Conservation (phyloP, 2,797 vertebrate species). For the Pterois miles region DNA sequence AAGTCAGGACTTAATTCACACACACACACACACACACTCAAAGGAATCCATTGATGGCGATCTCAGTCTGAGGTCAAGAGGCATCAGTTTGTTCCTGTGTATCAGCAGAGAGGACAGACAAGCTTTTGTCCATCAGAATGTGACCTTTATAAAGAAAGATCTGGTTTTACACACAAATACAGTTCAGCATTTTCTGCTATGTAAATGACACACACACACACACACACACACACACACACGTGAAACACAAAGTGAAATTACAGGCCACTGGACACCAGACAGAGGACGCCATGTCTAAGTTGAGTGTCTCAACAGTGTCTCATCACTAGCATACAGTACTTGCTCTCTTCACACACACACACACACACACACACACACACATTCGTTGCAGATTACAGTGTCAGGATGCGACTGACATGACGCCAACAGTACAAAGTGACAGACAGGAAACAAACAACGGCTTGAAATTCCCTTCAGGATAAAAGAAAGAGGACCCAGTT, state of each 20-base stretch:
- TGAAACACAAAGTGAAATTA: constrained; percentile 16
- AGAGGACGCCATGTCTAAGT: too few species aligned
- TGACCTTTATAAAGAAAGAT: constrained; percentile 51
- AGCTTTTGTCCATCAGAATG: constrained; percentile 59
- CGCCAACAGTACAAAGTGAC: background rate
- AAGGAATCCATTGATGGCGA: constrained; percentile 34
- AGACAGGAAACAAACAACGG: constrained; percentile 6
- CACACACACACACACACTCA: background rate
- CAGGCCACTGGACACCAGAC: constrained; percentile 8
- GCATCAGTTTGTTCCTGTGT: constrained; percentile 19
- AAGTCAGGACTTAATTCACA: background rate
- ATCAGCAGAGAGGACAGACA: constrained; percentile 42
- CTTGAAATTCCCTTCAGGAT: background rate
- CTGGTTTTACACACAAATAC: constrained; percentile 8
- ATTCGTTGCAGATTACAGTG: background rate
- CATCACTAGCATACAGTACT: background rate
- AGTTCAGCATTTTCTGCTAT: constrained; percentile 1
- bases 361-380: constrained; percentile 9
- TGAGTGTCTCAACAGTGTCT: background rate
- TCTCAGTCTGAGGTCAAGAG: constrained; percentile 35
- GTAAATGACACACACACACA: constrained; percentile 22
- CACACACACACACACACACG: background rate
- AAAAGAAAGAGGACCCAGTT: background rate
- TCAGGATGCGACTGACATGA: constrained; percentile 14
- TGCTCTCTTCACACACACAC: background rate